Evolutionary conservation across 2,797 vertebrate species (phyloP).

Genomic region (Hemibagrus guttatus): DNA sequence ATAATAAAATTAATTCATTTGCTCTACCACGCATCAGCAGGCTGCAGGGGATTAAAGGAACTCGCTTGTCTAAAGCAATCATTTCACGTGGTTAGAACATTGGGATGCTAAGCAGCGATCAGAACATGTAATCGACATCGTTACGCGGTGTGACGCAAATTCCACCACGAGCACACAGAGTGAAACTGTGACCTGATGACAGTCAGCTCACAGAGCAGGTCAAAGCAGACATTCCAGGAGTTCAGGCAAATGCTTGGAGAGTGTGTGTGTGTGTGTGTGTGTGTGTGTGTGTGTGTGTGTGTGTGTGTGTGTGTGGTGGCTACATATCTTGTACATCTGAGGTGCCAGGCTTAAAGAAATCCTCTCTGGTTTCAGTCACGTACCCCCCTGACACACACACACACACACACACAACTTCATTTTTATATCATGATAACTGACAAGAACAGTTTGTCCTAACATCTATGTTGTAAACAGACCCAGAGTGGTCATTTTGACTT

Average conservation of each 20-base stretch:
- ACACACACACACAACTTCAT: neutral
- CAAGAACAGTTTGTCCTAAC: neutral
- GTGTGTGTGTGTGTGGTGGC: neutral
- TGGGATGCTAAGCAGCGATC: neutral
- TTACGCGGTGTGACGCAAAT: neutral
- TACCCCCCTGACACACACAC: neutral
- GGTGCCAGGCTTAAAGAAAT: slow-evolving; percentile 16
- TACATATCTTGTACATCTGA: slow-evolving; percentile 8
- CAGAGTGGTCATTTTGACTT: neutral
- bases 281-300: slow-evolving; percentile 12
- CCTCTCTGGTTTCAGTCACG: slow-evolving; percentile 19
- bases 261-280: neutral
- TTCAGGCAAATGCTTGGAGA: slow-evolving; percentile 5
- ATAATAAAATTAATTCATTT: slow-evolving; percentile 6
- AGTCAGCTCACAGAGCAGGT: neutral
- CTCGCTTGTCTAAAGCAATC: slow-evolving; percentile 3
- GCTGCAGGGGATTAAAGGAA: slow-evolving; percentile 20
- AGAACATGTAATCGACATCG: neutral
- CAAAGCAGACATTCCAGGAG: slow-evolving; percentile 12
- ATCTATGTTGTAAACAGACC: neutral
- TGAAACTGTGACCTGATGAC: neutral
- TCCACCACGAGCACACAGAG: slow-evolving; percentile 1
- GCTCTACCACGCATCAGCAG: neutral
- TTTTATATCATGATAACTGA: neutral
- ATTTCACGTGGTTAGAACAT: neutral